Conservation (phyloP, 2,888 invertebrate species). For the Torymus tubicola region DNA sequence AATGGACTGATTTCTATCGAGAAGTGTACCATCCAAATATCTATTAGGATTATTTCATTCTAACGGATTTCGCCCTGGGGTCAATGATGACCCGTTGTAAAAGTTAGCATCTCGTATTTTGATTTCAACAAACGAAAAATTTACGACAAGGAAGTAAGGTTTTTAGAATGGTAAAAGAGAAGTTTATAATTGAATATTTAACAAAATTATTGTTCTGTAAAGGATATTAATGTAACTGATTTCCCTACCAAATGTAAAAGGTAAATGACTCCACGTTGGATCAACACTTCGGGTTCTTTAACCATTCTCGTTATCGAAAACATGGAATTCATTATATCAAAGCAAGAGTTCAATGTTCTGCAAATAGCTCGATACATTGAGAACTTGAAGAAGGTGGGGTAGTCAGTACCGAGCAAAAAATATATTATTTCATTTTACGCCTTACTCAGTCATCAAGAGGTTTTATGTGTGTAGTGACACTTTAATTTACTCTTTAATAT, state of each 20-base stretch:
- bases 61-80: conserved; percentile 71
- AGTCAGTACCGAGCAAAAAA: too few relatives aligned
- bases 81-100: conserved; percentile 68
- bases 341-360: conserved; percentile 83
- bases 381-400: conserved; percentile 74
- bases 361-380: conserved; percentile 76
- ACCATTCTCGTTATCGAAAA: conserved; percentile 91
- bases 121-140: conserved; percentile 82
- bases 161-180: conserved; percentile 79
- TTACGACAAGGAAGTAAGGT: conserved; percentile 87
- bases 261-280: conserved; percentile 88
- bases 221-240: too few relatives aligned
- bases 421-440: too few relatives aligned
- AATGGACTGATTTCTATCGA: too few relatives aligned
- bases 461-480: too few relatives aligned
- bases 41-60: conserved; percentile 75
- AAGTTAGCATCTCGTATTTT: conserved; percentile 71
- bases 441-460: too few relatives aligned
- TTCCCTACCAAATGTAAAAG: conserved; percentile 83
- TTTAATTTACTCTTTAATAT: too few relatives aligned
- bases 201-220: too few relatives aligned
- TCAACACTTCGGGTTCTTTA: conserved; percentile 86
- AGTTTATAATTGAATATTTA: not conserved
- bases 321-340: conserved; percentile 91
- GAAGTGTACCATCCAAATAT: conserved; percentile 78